Percentiles rank a stretch among this genome's conserved stretches.
Evolutionary conservation across 2,797 vertebrate species (phyloP).

Genomic region (Psittacula echo): DNA sequence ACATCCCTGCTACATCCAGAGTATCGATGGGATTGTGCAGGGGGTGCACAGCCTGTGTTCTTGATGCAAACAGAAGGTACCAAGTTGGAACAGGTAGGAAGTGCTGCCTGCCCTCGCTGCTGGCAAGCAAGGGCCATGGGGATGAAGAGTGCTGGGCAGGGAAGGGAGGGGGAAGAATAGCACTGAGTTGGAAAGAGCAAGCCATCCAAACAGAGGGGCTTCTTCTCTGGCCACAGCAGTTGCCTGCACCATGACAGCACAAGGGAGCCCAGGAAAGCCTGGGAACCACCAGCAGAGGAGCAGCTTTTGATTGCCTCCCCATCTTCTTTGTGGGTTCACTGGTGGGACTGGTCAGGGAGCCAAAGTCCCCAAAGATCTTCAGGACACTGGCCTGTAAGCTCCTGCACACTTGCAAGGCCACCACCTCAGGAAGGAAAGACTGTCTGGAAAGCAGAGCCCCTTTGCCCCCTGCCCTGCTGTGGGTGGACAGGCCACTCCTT

Average conservation of each 20-base stretch:
- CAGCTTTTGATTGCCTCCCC: not conserved
- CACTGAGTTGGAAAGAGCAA: not conserved
- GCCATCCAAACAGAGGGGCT: not conserved
- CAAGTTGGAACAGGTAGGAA: not conserved
- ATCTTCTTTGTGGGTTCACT: not conserved
- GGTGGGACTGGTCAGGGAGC: not conserved
- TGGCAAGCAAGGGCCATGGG: not conserved
- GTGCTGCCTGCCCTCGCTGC: not conserved
- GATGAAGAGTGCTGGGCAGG: not conserved
- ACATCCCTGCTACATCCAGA: not conserved
- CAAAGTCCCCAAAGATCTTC: not conserved
- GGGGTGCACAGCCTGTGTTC: not conserved
- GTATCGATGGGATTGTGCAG: not conserved
- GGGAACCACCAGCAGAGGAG: not conserved
- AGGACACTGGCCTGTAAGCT: not conserved
- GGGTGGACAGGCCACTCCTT: too few relatives aligned
- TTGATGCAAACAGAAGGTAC: not conserved
- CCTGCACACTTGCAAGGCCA: rapidly evolving
- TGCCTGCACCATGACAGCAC: not conserved
- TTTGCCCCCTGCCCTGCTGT: not conserved
- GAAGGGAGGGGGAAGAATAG: not conserved
- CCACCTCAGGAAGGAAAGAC: not conserved
- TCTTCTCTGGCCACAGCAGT: not conserved
- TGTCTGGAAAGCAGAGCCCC: not conserved
- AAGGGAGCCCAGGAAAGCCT: not conserved